Evolutionary conservation across 2,113 vertebrate genomes (phyloP), one percentile per base, ranked within the genome.

Genomic region (Lichenostomus cassidix): DNA sequence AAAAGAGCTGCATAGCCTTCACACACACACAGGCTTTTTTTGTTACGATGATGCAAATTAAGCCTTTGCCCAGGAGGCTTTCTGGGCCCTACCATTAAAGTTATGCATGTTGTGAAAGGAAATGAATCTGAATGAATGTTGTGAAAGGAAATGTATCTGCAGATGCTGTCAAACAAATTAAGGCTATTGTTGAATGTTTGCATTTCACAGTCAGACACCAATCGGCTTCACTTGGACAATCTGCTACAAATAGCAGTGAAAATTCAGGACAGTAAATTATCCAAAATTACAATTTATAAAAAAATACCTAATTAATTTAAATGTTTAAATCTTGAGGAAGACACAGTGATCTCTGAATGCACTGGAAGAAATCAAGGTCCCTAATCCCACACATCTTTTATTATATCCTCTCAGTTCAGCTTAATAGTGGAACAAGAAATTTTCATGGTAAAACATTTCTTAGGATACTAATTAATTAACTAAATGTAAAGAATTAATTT

Each of bases 41-140:
- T 88, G 87, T 90, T 92, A 77, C 65, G 70, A 86, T 44, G 59
- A 62, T 93, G 42, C 25, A 95, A 90, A 97, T 91, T 82, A 96
- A 95, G 95, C 91, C 76, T 62, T 94, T 92, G 70, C 70, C 89
- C 83, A 89, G 94, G 83, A 91, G 85, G 78, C 47, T 87, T 94
- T 90, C 19, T 2, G 35, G 12, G 53, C 50, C 63, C 73, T 59
- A n/a, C 69, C 9, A 8, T 84, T 95, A 71, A 95, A 92, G 68
- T 75, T 87, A 92, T 39, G 44, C 92, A 96, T 79, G 55, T 81
- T 94, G 92, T 76, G 58, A 91, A 94, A 85, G 65, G 81, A 81
- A 97, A 90, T 83, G 11, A 70, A 96, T 78, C 90, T 92, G 58
- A 78, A 97, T 46, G 44, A 46, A 96, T 79, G 55, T 79, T 94